Evolutionary conservation across 2,113 vertebrate species (phyloP).

Genomic region (Corynorhinus townsendii): DNA sequence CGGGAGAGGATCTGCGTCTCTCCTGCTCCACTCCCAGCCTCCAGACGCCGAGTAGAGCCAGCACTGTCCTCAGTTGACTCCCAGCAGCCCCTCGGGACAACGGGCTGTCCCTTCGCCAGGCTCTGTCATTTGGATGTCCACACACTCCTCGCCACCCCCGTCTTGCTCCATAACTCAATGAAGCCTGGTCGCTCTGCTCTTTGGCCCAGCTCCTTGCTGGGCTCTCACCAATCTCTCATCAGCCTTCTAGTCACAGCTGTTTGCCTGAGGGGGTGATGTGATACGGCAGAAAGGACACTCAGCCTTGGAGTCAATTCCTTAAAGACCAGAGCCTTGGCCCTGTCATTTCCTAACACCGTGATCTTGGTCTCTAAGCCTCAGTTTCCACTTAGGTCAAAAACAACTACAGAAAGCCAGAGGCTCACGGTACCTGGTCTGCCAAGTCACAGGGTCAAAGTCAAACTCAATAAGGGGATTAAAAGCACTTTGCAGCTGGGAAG

Average conservation of each 20-base stretch:
- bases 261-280: background rate
- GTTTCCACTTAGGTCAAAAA: background rate
- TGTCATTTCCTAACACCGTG: background rate
- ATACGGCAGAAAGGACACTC: background rate
- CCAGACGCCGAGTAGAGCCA: background rate
- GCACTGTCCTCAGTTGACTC: constrained; percentile 46
- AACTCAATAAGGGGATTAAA: background rate
- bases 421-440: background rate
- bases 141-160: background rate
- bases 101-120: background rate
- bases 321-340: background rate
- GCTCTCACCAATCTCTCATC: background rate
- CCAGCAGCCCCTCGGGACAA: background rate
- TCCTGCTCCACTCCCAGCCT: background rate
- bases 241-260: background rate
- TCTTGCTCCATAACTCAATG: background rate
- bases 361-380: background rate
- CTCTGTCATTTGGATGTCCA: background rate
- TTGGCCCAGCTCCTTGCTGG: background rate
- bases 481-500: background rate
- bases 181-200: background rate
- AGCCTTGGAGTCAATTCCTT: background rate
- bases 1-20: background rate
- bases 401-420: background rate
- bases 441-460: background rate